Base-by-base conservation (phyloP, 2,797 vertebrate species). In the Setipinna tenuifilis region DNA sequence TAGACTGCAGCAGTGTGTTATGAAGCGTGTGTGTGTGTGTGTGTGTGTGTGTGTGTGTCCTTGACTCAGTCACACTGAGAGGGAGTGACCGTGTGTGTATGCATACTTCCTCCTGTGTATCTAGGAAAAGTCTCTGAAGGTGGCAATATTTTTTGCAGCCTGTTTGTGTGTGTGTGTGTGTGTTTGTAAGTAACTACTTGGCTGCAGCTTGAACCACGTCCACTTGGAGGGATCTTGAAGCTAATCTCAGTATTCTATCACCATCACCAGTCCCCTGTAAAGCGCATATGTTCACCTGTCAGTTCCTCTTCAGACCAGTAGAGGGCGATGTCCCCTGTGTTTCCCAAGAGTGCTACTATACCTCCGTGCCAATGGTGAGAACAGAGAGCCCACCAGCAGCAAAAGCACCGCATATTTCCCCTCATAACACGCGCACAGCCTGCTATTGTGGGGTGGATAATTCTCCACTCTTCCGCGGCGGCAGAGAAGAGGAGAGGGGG, bases 261-360 rank as follows among this genome's bases (percentile, higher is more conserved):
- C 58, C 19, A 21, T 59, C 58, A 21, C 17, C 14, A 57, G 54
- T 2, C 14, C 17, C 54, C 54, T 12, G 17, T n/a, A 17, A 62
- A 62, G 61, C 10, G 9, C 11, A 23, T 12, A 71, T 21, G 9
- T 25, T 6, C 25, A 35, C 11, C 14, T 2, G 17, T 35, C 28
- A 35, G 2, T 65, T 84, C 35, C 12, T 81, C 50, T 10, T 9
- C 62, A 25, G 11, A 85, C 84, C 95, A 93, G 89, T 84, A 93
- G 94, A 89, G 92, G 93, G 93, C 85, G 7, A 86, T 80, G 59
- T 82, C 17, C 41, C 78, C 5, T 57, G 57, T 83, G 2, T 80
- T 85, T 75, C 50, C 50, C 9, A 31, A 31, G 31, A 75, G 3
- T 16, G 68, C 28, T 23, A 19, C 28, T 0, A 19, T n/a, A n/a